Evolutionary conservation across 2,888 invertebrate genomes (phyloP).

Genomic region (Orgyia antiqua): DNA sequence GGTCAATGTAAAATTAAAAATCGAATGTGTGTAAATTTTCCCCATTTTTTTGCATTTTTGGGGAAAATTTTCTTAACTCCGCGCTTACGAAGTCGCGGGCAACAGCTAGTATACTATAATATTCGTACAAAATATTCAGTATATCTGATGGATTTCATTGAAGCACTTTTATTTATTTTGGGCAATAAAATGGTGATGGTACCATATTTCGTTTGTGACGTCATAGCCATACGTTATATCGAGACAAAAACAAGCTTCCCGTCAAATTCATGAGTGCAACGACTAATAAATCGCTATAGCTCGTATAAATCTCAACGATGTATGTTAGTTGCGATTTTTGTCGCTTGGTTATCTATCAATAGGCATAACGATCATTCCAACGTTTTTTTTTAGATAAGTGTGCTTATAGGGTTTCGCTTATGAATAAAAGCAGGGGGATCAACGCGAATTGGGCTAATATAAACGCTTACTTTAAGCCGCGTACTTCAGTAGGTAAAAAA

Average conservation of each 20-base stretch:
- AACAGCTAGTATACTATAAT: too few species aligned
- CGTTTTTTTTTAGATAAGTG: slow-evolving; percentile 7
- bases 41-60: too few species aligned
- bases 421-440: too few species aligned
- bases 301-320: slow-evolving; percentile 39
- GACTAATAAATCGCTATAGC: slow-evolving; percentile 41
- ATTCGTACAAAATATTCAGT: too few species aligned
- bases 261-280: slow-evolving; percentile 39
- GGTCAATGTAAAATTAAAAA: too few species aligned
- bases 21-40: too few species aligned
- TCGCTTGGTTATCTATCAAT: slow-evolving; percentile 22
- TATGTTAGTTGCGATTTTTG: slow-evolving; percentile 36
- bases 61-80: too few species aligned
- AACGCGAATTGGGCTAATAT: too few species aligned
- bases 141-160: slow-evolving; percentile 34
- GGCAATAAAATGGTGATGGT: slow-evolving; percentile 33
- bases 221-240: slow-evolving; percentile 38
- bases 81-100: too few species aligned
- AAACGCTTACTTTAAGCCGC: too few species aligned
- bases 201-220: slow-evolving; percentile 37
- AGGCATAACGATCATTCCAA: slow-evolving; percentile 14
- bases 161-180: slow-evolving; percentile 41
- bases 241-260: slow-evolving; percentile 38
- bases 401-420: too few species aligned
- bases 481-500: too few species aligned